phyloP scores from a whole-genome alignment of 2,888 invertebrate genomes.

The Lucinisca nassula region DNA sequence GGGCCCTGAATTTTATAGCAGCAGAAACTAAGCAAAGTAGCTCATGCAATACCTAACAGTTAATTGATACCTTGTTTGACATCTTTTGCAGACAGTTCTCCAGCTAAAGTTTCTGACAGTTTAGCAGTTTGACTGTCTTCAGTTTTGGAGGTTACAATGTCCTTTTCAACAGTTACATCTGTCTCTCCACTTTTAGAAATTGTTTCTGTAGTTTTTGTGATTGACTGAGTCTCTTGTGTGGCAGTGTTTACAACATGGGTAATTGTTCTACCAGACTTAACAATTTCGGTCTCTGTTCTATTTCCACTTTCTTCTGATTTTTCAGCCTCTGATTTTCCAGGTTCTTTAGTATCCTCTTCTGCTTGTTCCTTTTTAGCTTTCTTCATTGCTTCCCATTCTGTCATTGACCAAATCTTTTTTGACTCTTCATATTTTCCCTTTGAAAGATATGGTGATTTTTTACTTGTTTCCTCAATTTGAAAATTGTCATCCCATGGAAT shows the following conservation, averaged over 20 bases:
- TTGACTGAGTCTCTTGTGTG: not conserved
- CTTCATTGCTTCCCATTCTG: slow-evolving; percentile 86
- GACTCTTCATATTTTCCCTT: slow-evolving; percentile 82
- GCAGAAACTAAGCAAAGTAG: too few relatives aligned
- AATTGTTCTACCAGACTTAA: not conserved
- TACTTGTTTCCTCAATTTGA: slow-evolving; percentile 34
- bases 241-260: not conserved
- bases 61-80: not conserved
- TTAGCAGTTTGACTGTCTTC: not conserved
- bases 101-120: slow-evolving; percentile 6
- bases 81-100: slow-evolving; percentile 4
- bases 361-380: slow-evolving; percentile 69
- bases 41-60: not conserved
- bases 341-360: slow-evolving; percentile 21
- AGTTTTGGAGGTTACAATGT: not conserved
- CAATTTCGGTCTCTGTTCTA: slow-evolving; percentile 34
- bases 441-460: slow-evolving; percentile 67
- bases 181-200: slow-evolving; percentile 38
- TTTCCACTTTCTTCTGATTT: slow-evolving; percentile 46
- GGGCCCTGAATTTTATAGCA: too few relatives aligned
- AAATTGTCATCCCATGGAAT: slow-evolving; percentile 66
- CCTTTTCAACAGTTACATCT: slow-evolving; percentile 39
- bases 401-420: slow-evolving; percentile 85
- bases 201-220: slow-evolving; percentile 21
- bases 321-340: slow-evolving; percentile 34